Evolutionary conservation across 2,888 invertebrate genomes (phyloP).

Genomic region (Eupithecia abbreviata): DNA sequence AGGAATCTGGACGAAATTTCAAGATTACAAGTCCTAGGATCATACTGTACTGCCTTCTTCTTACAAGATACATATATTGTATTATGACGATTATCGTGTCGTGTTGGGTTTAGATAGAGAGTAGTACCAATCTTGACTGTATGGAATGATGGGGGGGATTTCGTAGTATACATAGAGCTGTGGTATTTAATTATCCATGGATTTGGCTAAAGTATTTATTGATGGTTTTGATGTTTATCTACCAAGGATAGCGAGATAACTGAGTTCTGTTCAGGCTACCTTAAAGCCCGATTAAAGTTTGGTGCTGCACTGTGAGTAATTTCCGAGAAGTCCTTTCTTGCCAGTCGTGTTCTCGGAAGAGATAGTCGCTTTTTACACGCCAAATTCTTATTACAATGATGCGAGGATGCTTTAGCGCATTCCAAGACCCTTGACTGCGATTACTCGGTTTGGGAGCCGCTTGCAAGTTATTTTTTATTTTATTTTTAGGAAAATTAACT

Average conservation of each 20-base stretch:
- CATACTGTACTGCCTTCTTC: background rate
- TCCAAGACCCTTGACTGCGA: conserved; percentile 18
- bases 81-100: no score
- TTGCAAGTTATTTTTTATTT: background rate
- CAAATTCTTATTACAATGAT: conserved; percentile 66
- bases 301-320: conserved; percentile 45
- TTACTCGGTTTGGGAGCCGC: background rate
- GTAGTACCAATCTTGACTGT: no score
- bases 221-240: background rate
- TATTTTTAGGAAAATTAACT: background rate
- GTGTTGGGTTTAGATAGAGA: no score
- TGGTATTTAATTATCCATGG: background rate
- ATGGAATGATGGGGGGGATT: no score
- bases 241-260: background rate
- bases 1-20: background rate
- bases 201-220: background rate
- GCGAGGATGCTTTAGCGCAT: conserved; percentile 28
- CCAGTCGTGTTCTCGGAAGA: conserved; percentile 58
- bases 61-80: no score
- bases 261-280: background rate
- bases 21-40: background rate
- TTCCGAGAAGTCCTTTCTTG: conserved; percentile 64
- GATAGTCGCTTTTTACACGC: conserved; percentile 55
- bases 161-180: no score
- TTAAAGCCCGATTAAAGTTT: background rate